phyloP scores from a whole-genome alignment of 2,888 invertebrate genomes.

The Megalurothrips usitatus region DNA sequence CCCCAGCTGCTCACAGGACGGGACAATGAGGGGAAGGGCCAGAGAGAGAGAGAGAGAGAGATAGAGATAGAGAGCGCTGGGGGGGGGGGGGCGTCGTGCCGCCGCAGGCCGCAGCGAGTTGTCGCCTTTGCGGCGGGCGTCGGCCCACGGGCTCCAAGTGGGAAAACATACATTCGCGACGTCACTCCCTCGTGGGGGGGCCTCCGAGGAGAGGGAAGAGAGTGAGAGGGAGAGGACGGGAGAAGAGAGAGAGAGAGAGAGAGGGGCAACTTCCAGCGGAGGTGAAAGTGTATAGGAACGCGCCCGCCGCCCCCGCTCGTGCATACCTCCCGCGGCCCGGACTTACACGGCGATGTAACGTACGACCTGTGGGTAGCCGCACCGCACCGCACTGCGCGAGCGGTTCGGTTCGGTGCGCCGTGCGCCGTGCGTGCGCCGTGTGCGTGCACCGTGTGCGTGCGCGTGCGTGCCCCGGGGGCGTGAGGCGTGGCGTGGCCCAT shows the following conservation, averaged over 20 bases:
- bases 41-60: no score
- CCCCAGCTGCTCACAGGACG: no score
- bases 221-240: background rate
- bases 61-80: no score
- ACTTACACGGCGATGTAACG: no score
- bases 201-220: background rate
- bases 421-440: background rate
- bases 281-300: background rate
- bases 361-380: no score
- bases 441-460: background rate
- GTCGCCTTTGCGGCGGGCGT: no score
- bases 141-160: background rate
- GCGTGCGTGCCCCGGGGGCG: background rate
- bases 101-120: no score
- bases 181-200: background rate
- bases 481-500: no score
- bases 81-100: no score
- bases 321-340: no score
- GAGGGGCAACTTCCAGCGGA: background rate
- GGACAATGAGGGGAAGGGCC: no score
- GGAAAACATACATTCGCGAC: background rate
- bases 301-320: background rate
- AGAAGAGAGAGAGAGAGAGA: background rate
- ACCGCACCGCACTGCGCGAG: no score
- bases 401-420: background rate